Conservation (phyloP, 2,113 vertebrate species). For the Sinocyclocheilus anshuiensis region DNA sequence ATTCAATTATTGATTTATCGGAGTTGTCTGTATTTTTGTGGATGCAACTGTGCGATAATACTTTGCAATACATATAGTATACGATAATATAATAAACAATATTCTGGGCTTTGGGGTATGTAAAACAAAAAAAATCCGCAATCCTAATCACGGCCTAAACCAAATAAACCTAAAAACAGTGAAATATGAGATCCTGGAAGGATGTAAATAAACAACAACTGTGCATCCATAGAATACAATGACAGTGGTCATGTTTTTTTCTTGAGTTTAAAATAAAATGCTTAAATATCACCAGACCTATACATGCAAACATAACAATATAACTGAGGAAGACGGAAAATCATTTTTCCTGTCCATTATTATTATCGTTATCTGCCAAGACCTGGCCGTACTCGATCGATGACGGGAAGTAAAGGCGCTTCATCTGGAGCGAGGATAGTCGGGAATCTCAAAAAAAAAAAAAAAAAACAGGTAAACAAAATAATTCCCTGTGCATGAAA, state of each 20-base stretch:
- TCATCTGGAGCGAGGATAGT: constrained; percentile 78
- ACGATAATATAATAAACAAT: not conserved
- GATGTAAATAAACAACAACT: constrained; percentile 3
- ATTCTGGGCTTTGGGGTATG: not conserved
- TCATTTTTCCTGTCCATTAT: not conserved
- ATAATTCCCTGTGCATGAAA: constrained; percentile 65
- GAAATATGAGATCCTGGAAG: constrained; percentile 50
- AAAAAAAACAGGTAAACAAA: constrained; percentile 77
- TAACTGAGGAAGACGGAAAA: not conserved
- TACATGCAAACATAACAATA: not conserved
- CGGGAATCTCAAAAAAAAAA: constrained; percentile 73
- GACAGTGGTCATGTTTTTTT: not conserved
- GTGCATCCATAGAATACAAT: not conserved
- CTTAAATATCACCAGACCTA: too few species aligned
- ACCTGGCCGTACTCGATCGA: constrained; percentile 59
- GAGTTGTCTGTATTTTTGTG: not conserved
- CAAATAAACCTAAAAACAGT: constrained; percentile 23
- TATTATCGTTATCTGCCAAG: constrained; percentile 16
- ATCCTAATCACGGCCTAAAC: constrained; percentile 15
- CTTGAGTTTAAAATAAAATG: not conserved
- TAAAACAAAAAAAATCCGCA: not conserved
- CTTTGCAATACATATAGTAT: not conserved
- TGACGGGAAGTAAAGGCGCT: constrained; percentile 77
- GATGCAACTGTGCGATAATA: not conserved
- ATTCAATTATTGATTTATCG: not conserved